Evolutionary conservation across 2,113 vertebrate genomes (phyloP).

Genomic region (Siphamia tubifer): DNA sequence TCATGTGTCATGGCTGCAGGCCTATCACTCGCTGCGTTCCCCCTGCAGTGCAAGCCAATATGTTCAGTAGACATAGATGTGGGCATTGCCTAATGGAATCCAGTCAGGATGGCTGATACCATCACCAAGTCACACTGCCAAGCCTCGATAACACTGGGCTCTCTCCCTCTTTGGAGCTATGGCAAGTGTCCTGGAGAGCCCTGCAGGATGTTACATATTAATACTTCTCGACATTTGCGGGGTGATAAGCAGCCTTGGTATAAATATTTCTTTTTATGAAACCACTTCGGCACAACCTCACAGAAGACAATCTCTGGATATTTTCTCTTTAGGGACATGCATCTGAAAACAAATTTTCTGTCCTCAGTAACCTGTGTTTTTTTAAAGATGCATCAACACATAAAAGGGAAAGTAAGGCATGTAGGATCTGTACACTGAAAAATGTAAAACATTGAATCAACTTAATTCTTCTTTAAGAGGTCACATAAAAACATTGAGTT

Average conservation of each 20-base stretch:
- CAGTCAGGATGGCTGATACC: constrained; percentile 72
- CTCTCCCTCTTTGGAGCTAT: constrained; percentile 49
- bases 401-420: not conserved
- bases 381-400: constrained; percentile 9
- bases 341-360: constrained; percentile 47
- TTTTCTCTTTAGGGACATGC: constrained; percentile 17
- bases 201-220: constrained; percentile 77
- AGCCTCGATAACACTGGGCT: constrained; percentile 65
- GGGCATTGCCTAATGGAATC: constrained; percentile 78
- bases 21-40: constrained; percentile 48
- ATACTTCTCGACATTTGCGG: constrained; percentile 67
- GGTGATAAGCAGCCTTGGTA: constrained; percentile 62
- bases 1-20: constrained; percentile 64
- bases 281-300: constrained; percentile 36
- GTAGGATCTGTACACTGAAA: too few relatives aligned
- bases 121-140: constrained; percentile 70
- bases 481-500: too few relatives aligned
- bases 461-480: too few relatives aligned
- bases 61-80: constrained; percentile 70
- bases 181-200: constrained; percentile 70
- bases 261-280: constrained; percentile 63
- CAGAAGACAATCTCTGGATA: constrained; percentile 31
- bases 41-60: constrained; percentile 59
- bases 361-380: constrained; percentile 39
- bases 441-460: too few relatives aligned